Evolutionary conservation across 2,888 invertebrate genomes (phyloP), one percentile per base, ranked within the genome.

Genomic region (Parascotia fuliginaria): DNA sequence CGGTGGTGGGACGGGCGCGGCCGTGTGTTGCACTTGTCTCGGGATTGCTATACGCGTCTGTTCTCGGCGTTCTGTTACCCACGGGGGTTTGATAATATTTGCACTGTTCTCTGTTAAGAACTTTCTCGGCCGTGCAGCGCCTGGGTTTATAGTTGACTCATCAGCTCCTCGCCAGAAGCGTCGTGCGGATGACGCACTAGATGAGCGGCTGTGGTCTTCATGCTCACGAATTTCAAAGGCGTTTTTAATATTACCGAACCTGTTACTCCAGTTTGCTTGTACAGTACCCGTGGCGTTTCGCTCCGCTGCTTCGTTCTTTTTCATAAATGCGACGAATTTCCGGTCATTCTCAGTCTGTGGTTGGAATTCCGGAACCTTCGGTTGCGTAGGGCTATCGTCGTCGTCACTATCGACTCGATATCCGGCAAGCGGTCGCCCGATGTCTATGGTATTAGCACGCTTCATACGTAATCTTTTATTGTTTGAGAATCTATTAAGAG

Each of bases 361-460:
- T 60, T 94, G 93, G 65, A 97, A 96, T 1, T 93, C 92, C 0
- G 96, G 96, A 28, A 96, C 94, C 31, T 82, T 79, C 0, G 89
- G 85, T 1, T 77, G 65, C 3, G 57, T 51, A 0, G 65, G 54
- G 38, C 81, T 77, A 6, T 91, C 92, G 19, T 92, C 92, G 38
- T 93, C 93, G 12, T 92, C 90, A 52, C 79, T 81, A 56, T 90
- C 88, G n/a, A 92, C 78, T 37, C 90, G 87, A 74, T 94, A 93
- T 14, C 92, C 92, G n/a, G 87, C 93, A 15, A 84, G 93, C 0
- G 95, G 94, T 71, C 96, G 96, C 0, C 97, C 97, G 77, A 97
- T 97, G 75, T 97, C 97, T 57, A 97, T 96, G 0, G 97, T 97
- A 68, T 97, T 97, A 2, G 97, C 97, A 11, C 97, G 94, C 83